Conservation (phyloP, 2,113 vertebrate genomes). For the Brachypteracias leptosomus region DNA sequence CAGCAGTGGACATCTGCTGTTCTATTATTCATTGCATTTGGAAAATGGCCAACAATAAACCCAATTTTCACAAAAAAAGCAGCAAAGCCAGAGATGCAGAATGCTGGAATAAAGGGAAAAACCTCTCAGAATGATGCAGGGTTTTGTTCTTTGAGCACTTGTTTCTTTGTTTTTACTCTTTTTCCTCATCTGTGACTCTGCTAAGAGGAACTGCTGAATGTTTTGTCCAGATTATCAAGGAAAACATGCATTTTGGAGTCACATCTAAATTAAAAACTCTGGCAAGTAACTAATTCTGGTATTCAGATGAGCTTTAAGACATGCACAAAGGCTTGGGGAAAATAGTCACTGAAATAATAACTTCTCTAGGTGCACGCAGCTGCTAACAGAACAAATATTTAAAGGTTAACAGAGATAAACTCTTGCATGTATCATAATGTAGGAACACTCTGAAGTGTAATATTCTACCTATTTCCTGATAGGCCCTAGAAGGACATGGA, state of each 20-base stretch:
- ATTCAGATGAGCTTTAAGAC: neutral
- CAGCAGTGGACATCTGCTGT: conserved; percentile 41
- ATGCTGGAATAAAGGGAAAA: neutral
- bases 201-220: neutral
- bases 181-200: neutral
- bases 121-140: neutral
- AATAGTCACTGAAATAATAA: neutral
- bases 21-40: conserved; percentile 47
- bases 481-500: neutral
- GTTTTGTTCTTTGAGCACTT: neutral
- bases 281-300: neutral
- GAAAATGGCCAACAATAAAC: conserved; percentile 45
- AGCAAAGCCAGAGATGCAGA: neutral
- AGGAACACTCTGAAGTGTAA: neutral
- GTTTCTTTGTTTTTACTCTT: neutral
- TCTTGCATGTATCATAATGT: neutral
- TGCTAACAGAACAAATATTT: neutral
- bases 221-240: neutral
- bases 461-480: neutral
- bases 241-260: neutral
- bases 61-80: neutral
- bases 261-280: neutral
- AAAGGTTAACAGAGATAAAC: neutral
- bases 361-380: neutral
- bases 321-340: neutral